Base-by-base conservation (phyloP, 1,140 invertebrate genomes). In the Nautilus pompilius region DNA sequence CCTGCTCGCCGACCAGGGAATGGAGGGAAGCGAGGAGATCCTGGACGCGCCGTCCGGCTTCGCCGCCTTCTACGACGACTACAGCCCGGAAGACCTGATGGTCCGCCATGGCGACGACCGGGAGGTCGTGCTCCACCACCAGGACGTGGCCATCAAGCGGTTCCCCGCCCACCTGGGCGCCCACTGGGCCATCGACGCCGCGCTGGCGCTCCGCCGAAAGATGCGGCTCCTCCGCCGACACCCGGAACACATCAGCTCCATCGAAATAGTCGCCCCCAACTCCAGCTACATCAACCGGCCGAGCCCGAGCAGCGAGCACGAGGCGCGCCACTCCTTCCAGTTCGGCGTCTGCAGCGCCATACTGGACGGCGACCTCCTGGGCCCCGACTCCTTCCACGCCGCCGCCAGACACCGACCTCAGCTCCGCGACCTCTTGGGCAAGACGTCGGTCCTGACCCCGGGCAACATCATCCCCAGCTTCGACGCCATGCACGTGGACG, bases 161-260 rank as follows among this genome's bases (percentile, higher is more conserved):
- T 77, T 66, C 59, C 75, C 75, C 0, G 73, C 73, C 48, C 75
- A 77, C 63, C 65, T 77, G 5, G 75, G 72, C 17, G 75, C 75
- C 73, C 75, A 77, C 51, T 77, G 75, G 75, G 73, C 72, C 10
- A 75, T 77, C 8, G 75, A 77, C 36, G 73, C 75, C 24, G 65
- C 73, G 10, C 22, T 73, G 33, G 59, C 58, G 2, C 59, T 62
- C 2, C 24, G 70, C n/a, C 30, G 66, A 10, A 53, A 67, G 24
- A 59, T 73, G 4, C 2, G 10, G 32, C 17, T 53, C 54, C 10
- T 29, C 22, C 0, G 34, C 24, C 8, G 58, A 54, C 2, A 55
- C 26, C 17, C 34, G 20, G 2, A 30, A 68, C 24, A 29, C 26
- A 10, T 41, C 51, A 17, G 57, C 68, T 28, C 59, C n/a, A 53